These are phyloP conservation scores for Hippopotamus amphibius DNA, from an alignment of 2,113 vertebrate genomes.

Conservation along the genomic window DNA sequence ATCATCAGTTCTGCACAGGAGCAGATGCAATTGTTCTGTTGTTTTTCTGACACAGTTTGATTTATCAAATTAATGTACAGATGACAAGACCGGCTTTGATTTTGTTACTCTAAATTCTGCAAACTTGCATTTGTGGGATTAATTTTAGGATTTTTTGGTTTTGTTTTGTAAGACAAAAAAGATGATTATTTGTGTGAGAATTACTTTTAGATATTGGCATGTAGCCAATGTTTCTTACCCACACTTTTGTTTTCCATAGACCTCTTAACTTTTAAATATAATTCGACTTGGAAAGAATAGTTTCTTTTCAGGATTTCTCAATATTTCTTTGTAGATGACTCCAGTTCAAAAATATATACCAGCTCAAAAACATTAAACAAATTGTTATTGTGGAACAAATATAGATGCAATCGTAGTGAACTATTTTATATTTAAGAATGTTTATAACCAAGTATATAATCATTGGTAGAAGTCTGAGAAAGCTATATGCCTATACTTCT, in stretches of 20 bases:
- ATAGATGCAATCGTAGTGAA: slow-evolving; percentile 43
- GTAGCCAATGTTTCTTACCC: neutral
- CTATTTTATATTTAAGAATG: slow-evolving; percentile 1
- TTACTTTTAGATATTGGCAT: slow-evolving; percentile 29
- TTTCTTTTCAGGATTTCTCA: slow-evolving; percentile 61
- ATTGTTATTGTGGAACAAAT: slow-evolving; percentile 48
- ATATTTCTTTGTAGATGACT: slow-evolving; percentile 43
- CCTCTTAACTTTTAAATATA: slow-evolving; percentile 40
- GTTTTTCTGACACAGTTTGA: neutral
- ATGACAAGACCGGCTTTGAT: neutral
- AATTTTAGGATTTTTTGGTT: slow-evolving; percentile 38
- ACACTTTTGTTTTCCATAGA: neutral
- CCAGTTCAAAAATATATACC: slow-evolving; percentile 8
- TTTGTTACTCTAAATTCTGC: neutral
- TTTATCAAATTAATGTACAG: neutral
- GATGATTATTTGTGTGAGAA: slow-evolving; percentile 21
- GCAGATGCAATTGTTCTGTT: neutral
- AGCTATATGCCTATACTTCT: neutral
- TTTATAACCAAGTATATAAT: neutral
- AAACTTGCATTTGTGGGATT: slow-evolving; percentile 34
- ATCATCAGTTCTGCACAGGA: neutral
- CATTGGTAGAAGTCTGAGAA: slow-evolving; percentile 34
- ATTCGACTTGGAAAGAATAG: slow-evolving; percentile 7
- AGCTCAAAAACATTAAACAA: slow-evolving; percentile 41
- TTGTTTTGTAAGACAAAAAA: slow-evolving; percentile 47